These are phyloP conservation scores for Oscheius sp. DNA, from an alignment of 2,888 invertebrate species.

Conservation along the genomic window DNA sequence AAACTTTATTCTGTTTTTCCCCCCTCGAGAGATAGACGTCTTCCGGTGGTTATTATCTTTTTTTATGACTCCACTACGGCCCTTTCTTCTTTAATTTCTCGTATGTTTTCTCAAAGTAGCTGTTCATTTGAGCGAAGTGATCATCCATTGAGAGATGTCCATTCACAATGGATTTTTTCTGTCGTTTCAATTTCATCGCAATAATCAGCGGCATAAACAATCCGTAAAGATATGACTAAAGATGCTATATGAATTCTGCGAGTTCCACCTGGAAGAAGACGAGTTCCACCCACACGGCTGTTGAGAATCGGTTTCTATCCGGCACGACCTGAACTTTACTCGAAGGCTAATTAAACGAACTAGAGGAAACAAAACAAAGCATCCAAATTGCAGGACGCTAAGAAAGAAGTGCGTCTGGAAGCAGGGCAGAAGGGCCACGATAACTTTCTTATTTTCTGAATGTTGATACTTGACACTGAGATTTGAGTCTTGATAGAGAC, in stretches of 20 bases:
- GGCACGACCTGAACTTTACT: not conserved
- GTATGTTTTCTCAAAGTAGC: not conserved
- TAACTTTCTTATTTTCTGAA: slow-evolving; percentile 4
- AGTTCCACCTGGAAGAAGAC: slow-evolving; percentile 4
- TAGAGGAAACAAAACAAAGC: slow-evolving; percentile 7
- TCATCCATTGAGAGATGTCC: not conserved
- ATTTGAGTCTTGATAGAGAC: not conserved
- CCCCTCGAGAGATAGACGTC: too few relatives aligned
- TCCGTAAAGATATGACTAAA: slow-evolving; percentile 8
- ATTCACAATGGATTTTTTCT: not conserved
- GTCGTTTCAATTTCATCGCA: not conserved
- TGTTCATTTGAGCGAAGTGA: slow-evolving; percentile 12
- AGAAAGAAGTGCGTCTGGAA: slow-evolving; percentile 12
- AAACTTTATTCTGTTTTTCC: not conserved
- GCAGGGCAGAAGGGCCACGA: slow-evolving; percentile 2
- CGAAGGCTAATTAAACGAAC: not conserved
- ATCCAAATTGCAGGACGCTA: slow-evolving; percentile 5
- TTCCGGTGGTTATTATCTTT: too few relatives aligned
- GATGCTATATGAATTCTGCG: not conserved
- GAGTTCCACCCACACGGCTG: slow-evolving; percentile 13
- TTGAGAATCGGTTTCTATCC: slow-evolving; percentile 8
- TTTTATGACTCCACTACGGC: not conserved
- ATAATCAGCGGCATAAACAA: slow-evolving; percentile 16
- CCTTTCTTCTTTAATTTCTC: not conserved
- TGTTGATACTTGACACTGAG: slow-evolving; percentile 14